Conservation (phyloP, 2,113 vertebrate species). For the Pachypanchax playfairii region DNA sequence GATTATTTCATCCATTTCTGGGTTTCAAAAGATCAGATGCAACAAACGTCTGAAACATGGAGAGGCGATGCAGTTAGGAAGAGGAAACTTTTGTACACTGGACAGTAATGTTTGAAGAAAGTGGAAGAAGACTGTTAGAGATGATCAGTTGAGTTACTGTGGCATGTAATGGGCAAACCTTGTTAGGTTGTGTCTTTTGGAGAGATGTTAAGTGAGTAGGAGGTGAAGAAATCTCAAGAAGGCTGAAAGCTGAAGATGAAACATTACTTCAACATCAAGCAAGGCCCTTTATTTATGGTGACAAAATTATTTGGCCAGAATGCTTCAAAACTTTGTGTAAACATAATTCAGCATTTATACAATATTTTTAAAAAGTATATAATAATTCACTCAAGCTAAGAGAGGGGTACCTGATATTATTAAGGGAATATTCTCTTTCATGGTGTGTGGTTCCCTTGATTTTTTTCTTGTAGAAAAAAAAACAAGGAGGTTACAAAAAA, state of each 20-base stretch:
- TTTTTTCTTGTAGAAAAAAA: too few species aligned
- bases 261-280: too few species aligned
- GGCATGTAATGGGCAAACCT: not conserved
- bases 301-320: too few species aligned
- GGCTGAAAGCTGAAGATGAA: not conserved
- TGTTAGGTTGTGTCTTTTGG: not conserved
- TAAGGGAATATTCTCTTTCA: too few species aligned
- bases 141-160: conserved; percentile 19
- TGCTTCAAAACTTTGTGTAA: too few species aligned
- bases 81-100: conserved; percentile 57
- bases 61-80: conserved; percentile 68
- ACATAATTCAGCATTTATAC: too few species aligned
- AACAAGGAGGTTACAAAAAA: too few species aligned
- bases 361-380: too few species aligned
- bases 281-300: too few species aligned
- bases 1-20: conserved; percentile 69
- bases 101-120: conserved; percentile 47
- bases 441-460: too few species aligned
- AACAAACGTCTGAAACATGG: conserved; percentile 67
- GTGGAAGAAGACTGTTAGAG: conserved; percentile 49
- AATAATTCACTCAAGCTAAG: too few species aligned
- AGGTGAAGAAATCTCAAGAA: not conserved
- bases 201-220: not conserved
- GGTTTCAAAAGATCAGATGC: conserved; percentile 39
- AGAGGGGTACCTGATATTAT: too few species aligned